Conservation (phyloP, 2,888 invertebrate genomes). For the Cyclophora albipunctata region DNA sequence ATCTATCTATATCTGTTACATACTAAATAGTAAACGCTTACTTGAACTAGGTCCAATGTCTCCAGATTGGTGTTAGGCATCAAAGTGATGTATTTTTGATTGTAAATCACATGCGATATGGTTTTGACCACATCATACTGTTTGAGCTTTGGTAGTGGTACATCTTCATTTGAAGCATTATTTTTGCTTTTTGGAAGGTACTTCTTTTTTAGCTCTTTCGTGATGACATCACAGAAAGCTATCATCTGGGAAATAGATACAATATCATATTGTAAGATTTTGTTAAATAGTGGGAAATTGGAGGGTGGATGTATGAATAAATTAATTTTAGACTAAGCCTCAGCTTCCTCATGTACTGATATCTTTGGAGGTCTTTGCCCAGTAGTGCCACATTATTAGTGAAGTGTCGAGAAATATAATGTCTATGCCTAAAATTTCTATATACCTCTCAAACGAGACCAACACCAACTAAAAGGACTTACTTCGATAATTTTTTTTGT, state of each 20-base stretch:
- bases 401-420: too few species aligned
- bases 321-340: too few species aligned
- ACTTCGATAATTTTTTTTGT: too few species aligned
- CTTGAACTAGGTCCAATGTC: slow-evolving; percentile 41
- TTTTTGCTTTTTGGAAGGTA: neutral
- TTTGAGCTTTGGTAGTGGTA: neutral
- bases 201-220: neutral
- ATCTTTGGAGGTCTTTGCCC: too few species aligned
- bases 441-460: too few species aligned
- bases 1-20: too few species aligned
- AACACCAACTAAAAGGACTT: too few species aligned
- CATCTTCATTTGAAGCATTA: neutral
- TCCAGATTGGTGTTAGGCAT: slow-evolving; percentile 30
- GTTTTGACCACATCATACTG: slow-evolving; percentile 32
- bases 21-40: slow-evolving; percentile 19
- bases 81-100: slow-evolving; percentile 27
- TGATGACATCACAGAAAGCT: neutral
- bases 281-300: too few species aligned
- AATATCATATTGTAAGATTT: neutral
- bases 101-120: slow-evolving; percentile 39
- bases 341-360: too few species aligned
- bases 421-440: too few species aligned
- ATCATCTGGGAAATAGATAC: neutral
- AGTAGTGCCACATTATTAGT: too few species aligned
- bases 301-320: too few species aligned